Conservation (phyloP, 1,140 invertebrate species). For the Lethrus apterus region DNA sequence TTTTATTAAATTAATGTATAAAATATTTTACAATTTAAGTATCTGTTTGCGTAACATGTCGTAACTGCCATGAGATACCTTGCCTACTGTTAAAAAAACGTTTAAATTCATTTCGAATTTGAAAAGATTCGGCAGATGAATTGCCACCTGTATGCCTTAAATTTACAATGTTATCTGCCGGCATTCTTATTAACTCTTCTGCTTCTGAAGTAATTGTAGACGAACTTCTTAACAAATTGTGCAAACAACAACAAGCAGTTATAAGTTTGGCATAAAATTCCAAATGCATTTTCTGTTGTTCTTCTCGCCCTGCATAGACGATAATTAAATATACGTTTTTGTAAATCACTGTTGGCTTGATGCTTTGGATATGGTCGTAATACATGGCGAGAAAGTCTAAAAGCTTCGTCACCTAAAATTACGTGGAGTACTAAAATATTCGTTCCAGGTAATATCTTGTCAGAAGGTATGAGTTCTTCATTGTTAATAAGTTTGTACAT, state of each 20-base stretch:
- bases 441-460: background rate
- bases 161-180: slow-evolving; percentile 6
- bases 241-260: slow-evolving; percentile 9
- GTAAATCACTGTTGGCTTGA: slow-evolving; percentile 21
- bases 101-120: slow-evolving; percentile 11
- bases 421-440: slow-evolving; percentile 23
- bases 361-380: slow-evolving; percentile 32
- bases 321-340: slow-evolving; percentile 40
- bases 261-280: slow-evolving; percentile 11
- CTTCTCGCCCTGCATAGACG: slow-evolving; percentile 30
- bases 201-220: slow-evolving; percentile 4
- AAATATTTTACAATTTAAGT: slow-evolving; percentile 1
- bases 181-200: slow-evolving; percentile 6
- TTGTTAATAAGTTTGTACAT: slow-evolving; percentile 19
- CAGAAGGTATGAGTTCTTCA: background rate
- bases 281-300: slow-evolving; percentile 11
- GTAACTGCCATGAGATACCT: slow-evolving; percentile 2
- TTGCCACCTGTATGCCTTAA: slow-evolving; percentile 13
- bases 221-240: slow-evolving; percentile 9
- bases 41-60: slow-evolving; percentile 11
- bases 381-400: slow-evolving; percentile 28
- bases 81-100: slow-evolving; percentile 8
- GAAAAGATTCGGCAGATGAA: slow-evolving; percentile 4
- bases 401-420: slow-evolving; percentile 37
- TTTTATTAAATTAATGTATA: slow-evolving; percentile 4